These are phyloP conservation scores for Cetoscarus ocellatus DNA, from an alignment of 2,797 vertebrate genomes.

Conservation along the genomic window DNA sequence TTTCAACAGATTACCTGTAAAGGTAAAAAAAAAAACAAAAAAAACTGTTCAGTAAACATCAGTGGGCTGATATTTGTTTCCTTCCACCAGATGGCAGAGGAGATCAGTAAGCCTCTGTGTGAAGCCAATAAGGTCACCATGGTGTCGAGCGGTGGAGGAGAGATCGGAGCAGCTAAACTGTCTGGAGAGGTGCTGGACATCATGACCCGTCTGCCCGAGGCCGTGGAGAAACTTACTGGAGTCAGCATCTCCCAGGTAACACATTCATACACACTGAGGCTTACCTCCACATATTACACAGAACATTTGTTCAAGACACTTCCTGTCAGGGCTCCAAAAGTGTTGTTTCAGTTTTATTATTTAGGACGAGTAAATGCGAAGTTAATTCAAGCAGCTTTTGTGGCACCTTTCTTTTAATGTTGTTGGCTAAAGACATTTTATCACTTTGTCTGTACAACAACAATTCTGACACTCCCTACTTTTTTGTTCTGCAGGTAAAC, in stretches of 20 bases:
- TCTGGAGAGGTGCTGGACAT: constrained; percentile 92
- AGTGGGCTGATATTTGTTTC: background rate
- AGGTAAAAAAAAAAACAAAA: too few species aligned
- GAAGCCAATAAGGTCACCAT: constrained; percentile 88
- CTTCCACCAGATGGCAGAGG: constrained; percentile 87
- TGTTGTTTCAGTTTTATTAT: background rate
- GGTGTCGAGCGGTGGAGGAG: constrained; percentile 87
- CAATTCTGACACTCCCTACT: background rate
- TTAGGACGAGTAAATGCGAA: too few species aligned
- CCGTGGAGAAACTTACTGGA: constrained; percentile 90
- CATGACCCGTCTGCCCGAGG: constrained; percentile 87
- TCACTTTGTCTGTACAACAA: too few species aligned
- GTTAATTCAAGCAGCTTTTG: too few species aligned
- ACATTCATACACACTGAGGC: background rate
- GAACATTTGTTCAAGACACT: background rate
- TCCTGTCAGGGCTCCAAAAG: background rate
- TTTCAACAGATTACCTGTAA: too few species aligned
- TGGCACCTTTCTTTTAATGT: background rate
- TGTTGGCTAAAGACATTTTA: too few species aligned
- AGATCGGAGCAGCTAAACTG: constrained; percentile 89
- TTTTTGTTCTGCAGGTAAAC: constrained; percentile 41
- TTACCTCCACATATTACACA: background rate
- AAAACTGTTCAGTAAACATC: too few species aligned
- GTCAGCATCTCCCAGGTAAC: constrained; percentile 90
- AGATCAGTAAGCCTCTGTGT: constrained; percentile 90